Conservation (phyloP, 2,797 vertebrate species). For the Melanotaenia trifasciata region DNA sequence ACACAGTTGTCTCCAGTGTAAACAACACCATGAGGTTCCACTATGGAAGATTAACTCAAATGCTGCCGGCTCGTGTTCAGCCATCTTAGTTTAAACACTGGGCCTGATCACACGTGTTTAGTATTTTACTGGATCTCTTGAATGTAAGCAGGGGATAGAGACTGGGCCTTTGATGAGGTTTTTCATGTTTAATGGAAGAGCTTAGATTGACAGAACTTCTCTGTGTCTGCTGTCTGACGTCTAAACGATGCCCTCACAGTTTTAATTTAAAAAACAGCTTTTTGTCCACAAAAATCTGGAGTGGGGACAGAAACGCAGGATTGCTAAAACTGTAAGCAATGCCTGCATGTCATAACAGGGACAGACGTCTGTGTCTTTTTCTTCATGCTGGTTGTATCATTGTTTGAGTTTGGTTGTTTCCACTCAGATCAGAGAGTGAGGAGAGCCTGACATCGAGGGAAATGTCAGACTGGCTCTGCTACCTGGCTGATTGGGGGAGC, state of each 20-base stretch:
- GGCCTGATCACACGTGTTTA: conserved; percentile 75
- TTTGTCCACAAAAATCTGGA: conserved; percentile 42
- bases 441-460: conserved; percentile 57
- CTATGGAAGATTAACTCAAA: conserved; percentile 77
- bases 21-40: conserved; percentile 78
- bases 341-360: conserved; percentile 12
- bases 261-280: conserved; percentile 44
- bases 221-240: conserved; percentile 73
- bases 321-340: conserved; percentile 47
- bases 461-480: conserved; percentile 69
- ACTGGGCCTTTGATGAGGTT: conserved; percentile 75
- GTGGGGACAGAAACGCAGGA: conserved; percentile 34
- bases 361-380: conserved; percentile 27
- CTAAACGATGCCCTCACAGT: conserved; percentile 53
- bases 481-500: conserved; percentile 50
- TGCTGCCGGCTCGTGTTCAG: conserved; percentile 72
- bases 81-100: conserved; percentile 77
- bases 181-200: conserved; percentile 62
- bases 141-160: conserved; percentile 75
- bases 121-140: conserved; percentile 71
- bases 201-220: conserved; percentile 62
- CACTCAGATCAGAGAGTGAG: conserved; percentile 55
- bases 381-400: conserved; percentile 37
- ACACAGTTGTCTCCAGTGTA: conserved; percentile 72
- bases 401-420: conserved; percentile 49